These are phyloP conservation scores for Hoplias malabaricus DNA, from an alignment of 2,113 vertebrate genomes.

Conservation along the genomic window DNA sequence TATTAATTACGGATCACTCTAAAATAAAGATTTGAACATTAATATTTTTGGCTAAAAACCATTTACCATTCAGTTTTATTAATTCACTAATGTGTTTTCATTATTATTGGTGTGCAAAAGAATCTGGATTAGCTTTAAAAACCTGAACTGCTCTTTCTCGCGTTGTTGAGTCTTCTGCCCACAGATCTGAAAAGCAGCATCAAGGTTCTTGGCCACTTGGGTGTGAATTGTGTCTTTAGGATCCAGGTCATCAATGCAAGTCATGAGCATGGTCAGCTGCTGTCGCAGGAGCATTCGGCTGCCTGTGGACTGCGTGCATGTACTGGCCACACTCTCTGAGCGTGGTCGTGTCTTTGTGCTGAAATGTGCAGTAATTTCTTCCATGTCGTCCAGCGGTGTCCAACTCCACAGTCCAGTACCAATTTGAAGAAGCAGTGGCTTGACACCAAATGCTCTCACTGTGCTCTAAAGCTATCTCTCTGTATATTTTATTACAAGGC, in stretches of 20 bases:
- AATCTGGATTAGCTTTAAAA: no score
- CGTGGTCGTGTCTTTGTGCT: constrained; percentile 42
- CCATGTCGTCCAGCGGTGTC: constrained; percentile 5
- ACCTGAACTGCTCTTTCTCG: constrained; percentile 64
- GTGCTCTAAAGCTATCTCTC: not conserved
- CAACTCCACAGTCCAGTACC: not conserved
- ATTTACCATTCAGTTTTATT: no score
- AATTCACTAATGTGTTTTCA: no score
- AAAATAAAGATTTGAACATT: no score
- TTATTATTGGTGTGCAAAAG: no score
- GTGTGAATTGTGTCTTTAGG: constrained; percentile 65
- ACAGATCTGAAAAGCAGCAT: constrained; percentile 71
- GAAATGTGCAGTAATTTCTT: constrained; percentile 53
- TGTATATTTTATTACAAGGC: not conserved
- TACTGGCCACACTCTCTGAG: constrained; percentile 62
- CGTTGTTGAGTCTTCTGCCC: constrained; percentile 55
- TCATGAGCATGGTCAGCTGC: constrained; percentile 71
- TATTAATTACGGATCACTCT: no score
- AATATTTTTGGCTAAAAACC: no score
- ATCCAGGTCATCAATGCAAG: constrained; percentile 73
- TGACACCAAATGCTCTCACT: not conserved
- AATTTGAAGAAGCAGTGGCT: not conserved
- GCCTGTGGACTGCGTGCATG: constrained; percentile 60
- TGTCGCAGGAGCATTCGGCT: constrained; percentile 70
- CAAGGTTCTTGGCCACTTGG: constrained; percentile 69